Evolutionary conservation across 2,113 vertebrate genomes (phyloP).

Genomic region (Prinia subflava): DNA sequence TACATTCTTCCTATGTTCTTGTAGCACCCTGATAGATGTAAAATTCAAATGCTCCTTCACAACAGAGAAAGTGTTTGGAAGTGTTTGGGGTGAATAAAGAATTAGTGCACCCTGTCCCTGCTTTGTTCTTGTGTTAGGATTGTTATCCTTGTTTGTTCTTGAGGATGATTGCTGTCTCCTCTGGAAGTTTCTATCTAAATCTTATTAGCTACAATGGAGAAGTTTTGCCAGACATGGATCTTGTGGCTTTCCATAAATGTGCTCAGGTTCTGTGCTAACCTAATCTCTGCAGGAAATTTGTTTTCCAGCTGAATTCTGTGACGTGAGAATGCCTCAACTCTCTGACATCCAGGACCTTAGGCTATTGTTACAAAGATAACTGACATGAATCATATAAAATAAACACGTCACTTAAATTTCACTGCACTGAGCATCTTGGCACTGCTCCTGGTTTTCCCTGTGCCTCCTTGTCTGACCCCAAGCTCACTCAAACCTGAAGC

Average conservation of each 20-base stretch:
- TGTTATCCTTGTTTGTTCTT: background rate
- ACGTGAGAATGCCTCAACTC: background rate
- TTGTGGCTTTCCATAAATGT: background rate
- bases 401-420: background rate
- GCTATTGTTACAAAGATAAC: background rate
- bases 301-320: background rate
- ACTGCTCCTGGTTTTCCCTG: background rate
- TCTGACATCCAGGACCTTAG: background rate
- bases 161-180: background rate
- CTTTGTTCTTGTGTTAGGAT: background rate
- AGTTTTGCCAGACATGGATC: background rate
- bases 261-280: background rate
- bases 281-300: background rate
- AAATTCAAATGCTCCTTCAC: background rate
- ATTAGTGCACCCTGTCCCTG: background rate
- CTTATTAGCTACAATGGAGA: background rate
- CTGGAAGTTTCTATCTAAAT: background rate
- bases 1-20: background rate
- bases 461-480: background rate
- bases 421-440: background rate
- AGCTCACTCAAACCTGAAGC: background rate
- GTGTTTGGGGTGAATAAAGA: background rate
- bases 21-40: background rate
- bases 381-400: background rate
- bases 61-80: background rate